Evolutionary conservation across 2,888 invertebrate species (phyloP).

Genomic region (Cephus spinipes): DNA sequence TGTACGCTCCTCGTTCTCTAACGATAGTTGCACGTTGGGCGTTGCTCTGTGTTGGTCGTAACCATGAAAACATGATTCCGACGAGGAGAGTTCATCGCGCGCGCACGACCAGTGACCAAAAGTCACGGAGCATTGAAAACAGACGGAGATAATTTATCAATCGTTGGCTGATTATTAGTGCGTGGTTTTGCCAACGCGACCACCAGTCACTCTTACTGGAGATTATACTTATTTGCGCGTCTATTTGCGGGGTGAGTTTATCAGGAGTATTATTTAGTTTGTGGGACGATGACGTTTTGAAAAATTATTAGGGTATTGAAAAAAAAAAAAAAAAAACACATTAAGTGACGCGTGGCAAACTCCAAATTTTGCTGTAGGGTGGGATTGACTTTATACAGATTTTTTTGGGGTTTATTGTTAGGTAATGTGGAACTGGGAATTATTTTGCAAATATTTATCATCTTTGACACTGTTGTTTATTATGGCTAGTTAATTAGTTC

Average conservation of each 20-base stretch:
- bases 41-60: background rate
- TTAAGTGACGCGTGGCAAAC: background rate
- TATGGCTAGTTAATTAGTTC: slow-evolving; percentile 31
- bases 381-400: background rate
- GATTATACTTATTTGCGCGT: background rate
- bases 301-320: background rate
- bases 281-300: background rate
- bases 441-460: background rate
- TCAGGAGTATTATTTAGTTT: background rate
- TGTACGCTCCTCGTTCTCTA: background rate
- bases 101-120: slow-evolving; percentile 5
- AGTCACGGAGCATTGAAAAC: slow-evolving; percentile 19
- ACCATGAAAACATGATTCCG: background rate
- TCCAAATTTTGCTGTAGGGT: background rate
- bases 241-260: background rate
- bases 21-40: background rate
- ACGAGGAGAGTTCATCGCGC: slow-evolving; percentile 1
- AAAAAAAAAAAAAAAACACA: background rate
- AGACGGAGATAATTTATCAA: slow-evolving; percentile 48
- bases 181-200: slow-evolving; percentile 8
- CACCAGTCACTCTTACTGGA: background rate
- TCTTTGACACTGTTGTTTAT: slow-evolving; percentile 1
- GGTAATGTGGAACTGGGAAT: background rate
- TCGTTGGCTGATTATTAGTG: slow-evolving; percentile 19
- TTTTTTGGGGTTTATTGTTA: background rate